Percentiles rank a stretch among this genome's conserved stretches.
phyloP scores from a whole-genome alignment of 2,888 invertebrate genomes.

The Luperina nickerlii region DNA sequence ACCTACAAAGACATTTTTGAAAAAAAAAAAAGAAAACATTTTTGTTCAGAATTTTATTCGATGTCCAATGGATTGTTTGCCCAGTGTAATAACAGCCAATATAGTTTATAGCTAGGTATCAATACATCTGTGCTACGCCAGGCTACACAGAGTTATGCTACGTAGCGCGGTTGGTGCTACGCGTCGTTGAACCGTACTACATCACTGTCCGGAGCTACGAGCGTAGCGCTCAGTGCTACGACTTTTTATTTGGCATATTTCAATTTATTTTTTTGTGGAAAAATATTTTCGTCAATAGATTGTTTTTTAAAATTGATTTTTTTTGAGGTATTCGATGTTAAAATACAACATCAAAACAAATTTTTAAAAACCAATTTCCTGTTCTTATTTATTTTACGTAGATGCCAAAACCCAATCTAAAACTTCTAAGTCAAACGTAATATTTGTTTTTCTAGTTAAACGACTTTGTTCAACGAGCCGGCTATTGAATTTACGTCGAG shows the following conservation, averaged over 20 bases:
- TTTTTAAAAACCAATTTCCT: conserved; percentile 38
- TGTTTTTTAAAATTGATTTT: conserved; percentile 29
- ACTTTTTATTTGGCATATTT: conserved; percentile 47
- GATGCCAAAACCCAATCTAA: conserved; percentile 66
- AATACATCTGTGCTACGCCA: conserved; percentile 49
- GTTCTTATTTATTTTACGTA: conserved; percentile 40
- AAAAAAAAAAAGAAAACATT: too few species aligned
- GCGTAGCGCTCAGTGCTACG: conserved; percentile 49
- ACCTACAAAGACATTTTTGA: background rate
- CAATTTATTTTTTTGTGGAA: conserved; percentile 34
- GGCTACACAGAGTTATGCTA: conserved; percentile 52
- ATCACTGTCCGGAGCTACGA: conserved; percentile 59
- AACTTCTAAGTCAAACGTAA: conserved; percentile 72
- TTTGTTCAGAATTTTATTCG: background rate
- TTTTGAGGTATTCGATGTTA: background rate
- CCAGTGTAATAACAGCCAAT: conserved; percentile 7
- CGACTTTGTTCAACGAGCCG: conserved; percentile 66
- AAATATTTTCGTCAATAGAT: conserved; percentile 21
- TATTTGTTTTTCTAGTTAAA: conserved; percentile 75
- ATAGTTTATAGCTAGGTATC: conserved; percentile 26
- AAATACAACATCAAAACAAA: conserved; percentile 20
- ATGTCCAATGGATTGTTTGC: background rate
- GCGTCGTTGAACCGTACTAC: conserved; percentile 60
- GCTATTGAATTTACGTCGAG: conserved; percentile 70
- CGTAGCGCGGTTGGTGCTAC: conserved; percentile 50